Base-by-base conservation (phyloP, 2,888 invertebrate genomes). In the Linnaemya vulpina region DNA sequence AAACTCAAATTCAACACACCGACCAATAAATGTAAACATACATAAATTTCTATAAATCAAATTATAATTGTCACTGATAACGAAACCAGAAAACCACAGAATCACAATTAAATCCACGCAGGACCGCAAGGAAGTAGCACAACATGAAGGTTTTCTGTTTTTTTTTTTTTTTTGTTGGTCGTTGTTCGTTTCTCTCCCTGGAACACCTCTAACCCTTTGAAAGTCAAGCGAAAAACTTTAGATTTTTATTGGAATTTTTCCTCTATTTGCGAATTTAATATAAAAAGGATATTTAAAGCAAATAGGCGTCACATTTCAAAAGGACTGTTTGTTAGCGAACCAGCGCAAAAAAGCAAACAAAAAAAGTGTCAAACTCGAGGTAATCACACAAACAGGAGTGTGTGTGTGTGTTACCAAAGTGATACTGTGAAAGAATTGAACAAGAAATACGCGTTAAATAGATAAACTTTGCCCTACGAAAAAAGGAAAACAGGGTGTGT, bases 21-120 rank as follows among this genome's bases (percentile, higher is more conserved):
- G 82, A 74, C 68, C 81, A 85, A 85, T 82, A 85, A 85, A 85
- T 85, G 85, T 82, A 82, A 85, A 75, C 82, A 75, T 49, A 84
- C 38, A 78, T 46, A 85, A 71, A 78, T 63, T 85, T 78, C 82
- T 82, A 85, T 85, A 85, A 85, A 85, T 85, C 85, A 85, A 85
- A 85, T 82, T 78, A 85, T 85, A 85, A 82, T 85, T 85, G 82
- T 78, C 85, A 78, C 70, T 67, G 85, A 85, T 85, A 85, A 82
- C 74, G 78, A 65, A 82, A 38, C 71, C 76, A 40, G 71, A 63
- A 81, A 82, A 71, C 82, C 82, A 76, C 82, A 77, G 35, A 10
- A 83, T 68, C 60, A 74, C 80, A 73, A 60, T 49, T 67, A 80
- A 67, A 74, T 74, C 30, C 40, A 68, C 43, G 62, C 51, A 62